Evolutionary conservation across 2,888 invertebrate species (phyloP).

Genomic region (Apamea epomidion): DNA sequence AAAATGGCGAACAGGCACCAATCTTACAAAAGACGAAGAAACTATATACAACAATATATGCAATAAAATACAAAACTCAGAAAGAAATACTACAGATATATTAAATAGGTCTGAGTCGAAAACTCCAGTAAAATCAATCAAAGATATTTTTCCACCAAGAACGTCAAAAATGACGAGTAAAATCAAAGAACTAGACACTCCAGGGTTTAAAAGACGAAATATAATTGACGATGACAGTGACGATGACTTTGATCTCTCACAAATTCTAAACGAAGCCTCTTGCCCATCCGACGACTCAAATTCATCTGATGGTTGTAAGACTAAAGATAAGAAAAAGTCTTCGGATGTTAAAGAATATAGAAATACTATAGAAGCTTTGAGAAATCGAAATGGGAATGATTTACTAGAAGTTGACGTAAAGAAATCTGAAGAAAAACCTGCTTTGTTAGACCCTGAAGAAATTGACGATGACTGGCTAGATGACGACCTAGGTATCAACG

Average conservation of each 20-base stretch:
- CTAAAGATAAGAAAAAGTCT: conserved; percentile 71
- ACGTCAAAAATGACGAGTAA: conserved; percentile 81
- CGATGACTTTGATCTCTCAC: conserved; percentile 80
- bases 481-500: conserved; percentile 92
- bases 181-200: conserved; percentile 78
- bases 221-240: conserved; percentile 86
- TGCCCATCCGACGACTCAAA: conserved; percentile 85
- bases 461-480: conserved; percentile 96
- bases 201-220: conserved; percentile 83
- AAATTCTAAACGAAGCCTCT: conserved; percentile 79
- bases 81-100: conserved; percentile 85
- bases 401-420: conserved; percentile 78
- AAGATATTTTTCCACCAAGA: conserved; percentile 81
- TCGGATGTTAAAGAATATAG: conserved; percentile 91
- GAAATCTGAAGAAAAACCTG: conserved; percentile 88
- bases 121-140: conserved; percentile 81
- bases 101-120: conserved; percentile 82
- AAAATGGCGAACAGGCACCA: conserved; percentile 91
- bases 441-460: conserved; percentile 92
- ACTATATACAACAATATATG: conserved; percentile 90
- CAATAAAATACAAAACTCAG: conserved; percentile 88
- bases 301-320: conserved; percentile 74
- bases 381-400: conserved; percentile 88
- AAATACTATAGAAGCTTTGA: conserved; percentile 92
- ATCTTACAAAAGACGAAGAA: conserved; percentile 90